phyloP scores from a whole-genome alignment of 2,113 vertebrate species.

The Melozone crissalis region DNA sequence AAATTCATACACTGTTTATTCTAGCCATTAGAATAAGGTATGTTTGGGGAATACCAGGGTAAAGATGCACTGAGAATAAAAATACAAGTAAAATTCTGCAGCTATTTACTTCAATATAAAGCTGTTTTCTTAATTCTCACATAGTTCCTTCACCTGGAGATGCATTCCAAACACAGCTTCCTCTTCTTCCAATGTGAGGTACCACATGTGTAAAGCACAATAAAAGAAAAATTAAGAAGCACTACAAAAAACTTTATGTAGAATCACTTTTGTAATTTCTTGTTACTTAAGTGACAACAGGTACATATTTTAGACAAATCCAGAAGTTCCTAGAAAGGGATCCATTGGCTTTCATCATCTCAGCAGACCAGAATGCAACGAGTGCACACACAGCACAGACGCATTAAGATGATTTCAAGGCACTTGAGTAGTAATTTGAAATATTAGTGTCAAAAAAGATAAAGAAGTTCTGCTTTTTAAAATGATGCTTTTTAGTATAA shows the following conservation, averaged over 20 bases:
- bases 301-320: background rate
- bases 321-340: background rate
- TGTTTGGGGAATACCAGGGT: background rate
- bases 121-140: background rate
- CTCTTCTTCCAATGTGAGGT: background rate
- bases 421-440: background rate
- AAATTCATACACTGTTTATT: background rate
- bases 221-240: background rate
- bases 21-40: background rate
- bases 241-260: background rate
- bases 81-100: background rate
- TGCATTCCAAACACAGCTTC: background rate
- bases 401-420: background rate
- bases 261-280: background rate
- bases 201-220: fast-evolving
- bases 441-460: background rate
- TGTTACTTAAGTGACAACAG: background rate
- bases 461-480: background rate
- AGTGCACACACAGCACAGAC: background rate
- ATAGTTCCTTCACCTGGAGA: background rate
- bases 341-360: background rate
- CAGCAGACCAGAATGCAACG: background rate
- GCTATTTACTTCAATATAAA: background rate
- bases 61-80: background rate
- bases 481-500: background rate